Conservation (phyloP, 2,888 invertebrate species). For the Hololepta plana region DNA sequence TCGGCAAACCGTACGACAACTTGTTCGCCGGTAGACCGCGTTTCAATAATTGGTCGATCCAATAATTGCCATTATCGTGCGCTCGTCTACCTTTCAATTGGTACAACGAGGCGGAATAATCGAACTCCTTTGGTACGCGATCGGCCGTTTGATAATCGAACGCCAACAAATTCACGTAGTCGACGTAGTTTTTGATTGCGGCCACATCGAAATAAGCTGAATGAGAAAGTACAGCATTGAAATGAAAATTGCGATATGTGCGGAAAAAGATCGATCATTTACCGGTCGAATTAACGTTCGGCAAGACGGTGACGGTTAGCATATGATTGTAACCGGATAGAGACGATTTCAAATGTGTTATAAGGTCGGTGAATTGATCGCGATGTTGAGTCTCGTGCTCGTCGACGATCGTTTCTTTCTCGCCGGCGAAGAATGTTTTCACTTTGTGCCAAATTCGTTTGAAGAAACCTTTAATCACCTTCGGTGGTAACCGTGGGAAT, state of each 20-base stretch:
- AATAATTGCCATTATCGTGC: constrained; percentile 46
- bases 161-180: constrained; percentile 59
- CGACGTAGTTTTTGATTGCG: too few species aligned
- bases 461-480: constrained; percentile 20
- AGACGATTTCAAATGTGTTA: constrained; percentile 55
- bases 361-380: constrained; percentile 58
- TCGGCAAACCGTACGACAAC: constrained; percentile 50
- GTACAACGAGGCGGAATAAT: constrained; percentile 57
- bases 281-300: constrained; percentile 61
- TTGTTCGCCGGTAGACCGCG: constrained; percentile 48
- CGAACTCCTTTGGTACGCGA: constrained; percentile 60
- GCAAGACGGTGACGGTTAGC: constrained; percentile 49
- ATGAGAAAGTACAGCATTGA: background rate
- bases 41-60: constrained; percentile 45
- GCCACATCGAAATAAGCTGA: constrained; percentile 32
- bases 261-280: constrained; percentile 16
- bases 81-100: constrained; percentile 51
- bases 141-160: constrained; percentile 64
- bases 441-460: too few species aligned
- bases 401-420: constrained; percentile 61
- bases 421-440: constrained; percentile 57
- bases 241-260: background rate
- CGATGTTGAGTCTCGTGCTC: constrained; percentile 67
- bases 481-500: constrained; percentile 60
- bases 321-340: constrained; percentile 49